Evolutionary conservation across 2,113 vertebrate species (phyloP), one percentile per base, ranked within the genome.

Genomic region (Dinomys branickii): DNA sequence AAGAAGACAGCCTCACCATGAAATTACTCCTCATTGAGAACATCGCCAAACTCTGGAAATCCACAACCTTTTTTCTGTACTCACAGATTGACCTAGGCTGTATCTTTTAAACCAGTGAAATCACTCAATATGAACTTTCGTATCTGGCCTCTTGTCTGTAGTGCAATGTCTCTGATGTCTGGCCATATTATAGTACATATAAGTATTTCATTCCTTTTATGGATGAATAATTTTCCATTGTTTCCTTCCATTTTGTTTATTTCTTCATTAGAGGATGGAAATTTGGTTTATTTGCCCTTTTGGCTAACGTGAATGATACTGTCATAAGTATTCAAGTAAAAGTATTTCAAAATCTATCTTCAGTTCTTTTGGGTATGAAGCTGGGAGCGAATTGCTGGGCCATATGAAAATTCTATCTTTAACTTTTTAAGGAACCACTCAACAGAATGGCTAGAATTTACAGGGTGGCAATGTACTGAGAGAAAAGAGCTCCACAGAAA

Each of bases 251-350:
- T 94, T 52, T 82, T 91, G 12, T 44, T 91, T 73, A 85, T 77
- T 20, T 50, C 28, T 75, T 88, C 14, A 75, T 85, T 38, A 85
- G 16, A 50, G 73, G 50, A 75, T 47, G 22, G 67, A 41, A 8
- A 82, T 67, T 47, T 96, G 69, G 22, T 52, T 96, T 94, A 26
- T 81, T 94, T 82, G 52, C 59, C 94, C 52, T 77, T 87, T 80
- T 90, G 52, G 12, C 20, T 85, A 78, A 24, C 87, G 28, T 90
- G 65, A 88, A 88, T 82, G 84, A 90, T 85, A 28, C 22, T 94
- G 7, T 52, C 56, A 67, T 67, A 67, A 81, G 35, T 11, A 92
- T 80, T 85, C 22, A 59, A 17, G 5, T 82, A 69, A 85, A 94
- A 81, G 9, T 89, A 67, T 91, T 95, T 91, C 44, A 17, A 95